Conservation (phyloP, 2,797 vertebrate species). For the Lerista edwardsae region DNA sequence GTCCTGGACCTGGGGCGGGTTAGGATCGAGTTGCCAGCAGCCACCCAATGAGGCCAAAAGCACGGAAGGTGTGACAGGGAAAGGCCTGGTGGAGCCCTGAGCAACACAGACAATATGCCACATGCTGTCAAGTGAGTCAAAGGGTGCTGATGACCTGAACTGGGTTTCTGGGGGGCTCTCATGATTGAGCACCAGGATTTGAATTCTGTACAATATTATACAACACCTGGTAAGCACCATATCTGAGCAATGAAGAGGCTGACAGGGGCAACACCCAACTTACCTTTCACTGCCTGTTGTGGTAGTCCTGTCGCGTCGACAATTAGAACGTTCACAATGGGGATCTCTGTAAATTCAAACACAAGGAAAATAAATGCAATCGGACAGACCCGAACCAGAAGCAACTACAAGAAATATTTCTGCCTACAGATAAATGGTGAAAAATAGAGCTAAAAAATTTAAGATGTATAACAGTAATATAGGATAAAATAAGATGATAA, state of each 20-base stretch:
- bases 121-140: no score
- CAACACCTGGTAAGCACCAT: not conserved
- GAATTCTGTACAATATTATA: no score
- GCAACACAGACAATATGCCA: no score
- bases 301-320: slow-evolving; percentile 3
- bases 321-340: slow-evolving; percentile 32
- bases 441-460: not conserved
- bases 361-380: slow-evolving; percentile 11
- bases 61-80: no score
- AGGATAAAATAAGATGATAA: no score
- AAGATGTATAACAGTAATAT: no score
- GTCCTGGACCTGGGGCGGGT: no score
- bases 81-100: no score
- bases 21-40: no score
- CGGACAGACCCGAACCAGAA: slow-evolving; percentile 30
- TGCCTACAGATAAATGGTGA: slow-evolving; percentile 8
- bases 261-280: slow-evolving; percentile 11
- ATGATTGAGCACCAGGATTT: not conserved
- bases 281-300: slow-evolving; percentile 43
- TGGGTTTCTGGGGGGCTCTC: not conserved
- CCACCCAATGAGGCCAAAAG: no score
- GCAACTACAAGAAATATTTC: slow-evolving; percentile 2
- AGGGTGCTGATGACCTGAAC: not conserved
- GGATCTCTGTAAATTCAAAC: slow-evolving; percentile 51
- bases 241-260: not conserved